Percentiles rank a stretch among this genome's conserved stretches.
These are phyloP conservation scores for Enteromius mattozi DNA, from an alignment of 2,797 vertebrate genomes.

Conservation along the genomic window DNA sequence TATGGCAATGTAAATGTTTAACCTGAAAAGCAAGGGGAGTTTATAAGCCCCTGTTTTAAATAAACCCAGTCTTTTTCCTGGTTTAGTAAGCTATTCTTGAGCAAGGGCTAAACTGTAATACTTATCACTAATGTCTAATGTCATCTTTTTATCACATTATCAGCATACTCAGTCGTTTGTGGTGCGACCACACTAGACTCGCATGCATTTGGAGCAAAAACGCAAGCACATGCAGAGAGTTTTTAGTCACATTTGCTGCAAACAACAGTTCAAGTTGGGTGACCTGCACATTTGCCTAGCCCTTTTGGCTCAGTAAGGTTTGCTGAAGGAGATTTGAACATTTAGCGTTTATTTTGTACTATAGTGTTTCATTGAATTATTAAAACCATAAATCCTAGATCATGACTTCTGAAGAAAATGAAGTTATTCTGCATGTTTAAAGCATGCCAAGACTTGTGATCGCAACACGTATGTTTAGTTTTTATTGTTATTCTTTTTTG, in stretches of 20 bases:
- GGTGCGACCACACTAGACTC: too few species aligned
- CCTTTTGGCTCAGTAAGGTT: background rate
- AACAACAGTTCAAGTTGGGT: background rate
- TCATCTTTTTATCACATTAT: background rate
- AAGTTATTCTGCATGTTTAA: background rate
- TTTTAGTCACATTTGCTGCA: background rate
- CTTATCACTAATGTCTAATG: background rate
- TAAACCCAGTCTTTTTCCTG: slow-evolving; percentile 1
- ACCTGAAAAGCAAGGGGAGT: background rate
- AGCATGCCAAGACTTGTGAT: background rate
- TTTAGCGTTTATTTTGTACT: background rate
- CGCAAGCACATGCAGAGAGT: background rate
- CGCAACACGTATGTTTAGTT: background rate
- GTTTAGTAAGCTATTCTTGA: slow-evolving; percentile 20
- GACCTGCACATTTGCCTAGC: background rate
- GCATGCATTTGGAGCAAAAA: background rate
- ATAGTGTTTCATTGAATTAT: background rate
- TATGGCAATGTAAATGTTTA: slow-evolving; percentile 1
- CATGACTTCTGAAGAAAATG: background rate
- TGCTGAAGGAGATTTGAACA: background rate
- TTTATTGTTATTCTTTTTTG: slow-evolving; percentile 1
- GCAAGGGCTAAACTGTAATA: background rate
- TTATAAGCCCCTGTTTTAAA: background rate
- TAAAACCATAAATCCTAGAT: background rate
- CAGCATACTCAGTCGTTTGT: background rate